phyloP scores from a whole-genome alignment of 2,888 invertebrate species.

The Xestoiulus laeticollis region DNA sequence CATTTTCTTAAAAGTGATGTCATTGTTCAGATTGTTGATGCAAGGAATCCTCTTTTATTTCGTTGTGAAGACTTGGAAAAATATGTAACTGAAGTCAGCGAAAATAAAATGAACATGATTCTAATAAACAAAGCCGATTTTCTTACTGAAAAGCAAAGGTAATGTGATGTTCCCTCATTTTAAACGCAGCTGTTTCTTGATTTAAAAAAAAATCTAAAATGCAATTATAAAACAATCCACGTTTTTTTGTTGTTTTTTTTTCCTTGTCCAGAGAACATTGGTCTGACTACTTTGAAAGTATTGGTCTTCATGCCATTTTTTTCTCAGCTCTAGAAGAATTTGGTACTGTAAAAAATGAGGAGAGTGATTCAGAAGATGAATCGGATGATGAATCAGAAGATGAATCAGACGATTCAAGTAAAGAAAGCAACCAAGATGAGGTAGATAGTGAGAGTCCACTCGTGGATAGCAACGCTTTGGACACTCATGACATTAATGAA shows the following conservation, averaged over 20 bases:
- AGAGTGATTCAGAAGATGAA: constrained; percentile 69
- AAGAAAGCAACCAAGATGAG: neutral
- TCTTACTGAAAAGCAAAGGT: constrained; percentile 79
- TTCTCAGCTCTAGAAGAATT: constrained; percentile 80
- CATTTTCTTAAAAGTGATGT: constrained; percentile 76
- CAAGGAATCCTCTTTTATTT: constrained; percentile 92
- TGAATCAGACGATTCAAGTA: constrained; percentile 60
- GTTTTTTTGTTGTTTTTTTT: too few species aligned
- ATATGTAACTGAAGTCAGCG: constrained; percentile 81
- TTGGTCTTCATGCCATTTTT: constrained; percentile 80
- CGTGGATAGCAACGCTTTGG: neutral
- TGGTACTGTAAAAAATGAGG: constrained; percentile 60
- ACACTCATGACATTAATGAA: neutral
- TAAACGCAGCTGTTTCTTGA: neutral
- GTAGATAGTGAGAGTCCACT: neutral
- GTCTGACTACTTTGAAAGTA: constrained; percentile 82
- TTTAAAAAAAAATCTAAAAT: neutral
- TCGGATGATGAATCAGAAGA: constrained; percentile 68
- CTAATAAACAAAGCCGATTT: constrained; percentile 97
- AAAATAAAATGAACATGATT: constrained; percentile 79
- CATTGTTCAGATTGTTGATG: constrained; percentile 94
- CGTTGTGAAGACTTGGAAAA: constrained; percentile 90
- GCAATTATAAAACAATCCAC: neutral
- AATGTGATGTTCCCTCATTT: neutral
- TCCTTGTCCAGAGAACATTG: constrained; percentile 70